Evolutionary conservation across 2,888 invertebrate genomes (phyloP), one percentile per base, ranked within the genome.

Genomic region (Loripinus fragilis): DNA sequence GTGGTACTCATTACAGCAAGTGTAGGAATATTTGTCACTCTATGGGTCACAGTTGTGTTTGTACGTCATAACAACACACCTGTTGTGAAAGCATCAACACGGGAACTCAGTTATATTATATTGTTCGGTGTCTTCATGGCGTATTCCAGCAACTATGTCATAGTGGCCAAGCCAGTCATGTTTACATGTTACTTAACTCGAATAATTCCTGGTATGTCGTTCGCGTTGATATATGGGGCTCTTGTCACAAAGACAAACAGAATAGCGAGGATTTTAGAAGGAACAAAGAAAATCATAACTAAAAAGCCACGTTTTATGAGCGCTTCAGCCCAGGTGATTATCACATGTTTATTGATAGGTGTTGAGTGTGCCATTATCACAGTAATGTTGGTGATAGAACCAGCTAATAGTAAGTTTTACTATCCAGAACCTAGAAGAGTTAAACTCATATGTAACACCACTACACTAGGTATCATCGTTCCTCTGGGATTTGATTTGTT

Each of bases 231-330:
- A 52, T 99, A 99, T 94, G 98, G 98, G 0, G 98, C 99, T 0
- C 95, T 99, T 38, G 95, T 99, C 72, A 99, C 99, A 68, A 99
- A 99, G 95, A 99, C 99, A 17, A 99, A 99, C 94, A 95, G 99
- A 71, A 99, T 99, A 84, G 97, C 98, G 0, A 95, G 99, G 67
- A 99, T 99, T 92, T 97, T 99, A 94, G 98, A 98, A 93, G 98
- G 98, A n/a, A 97, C 98, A 91, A 98, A 98, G 93, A 97, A 98
- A 30, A 98, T 99, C 8, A 97, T 96, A 65, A 96, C 95, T 0
- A 95, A 98, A 93, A 95, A 98, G 81, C 98, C 98, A 0, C 96
- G 97, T 68, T 98, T 98, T 93, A 98, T 99, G 92, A 92, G 92
- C 78, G 92, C 93, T 28, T 89, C 90, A 0, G 90, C 92, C 10